phyloP scores from a whole-genome alignment of 2,113 vertebrate species.

The Orthochromis malagaraziensis region DNA sequence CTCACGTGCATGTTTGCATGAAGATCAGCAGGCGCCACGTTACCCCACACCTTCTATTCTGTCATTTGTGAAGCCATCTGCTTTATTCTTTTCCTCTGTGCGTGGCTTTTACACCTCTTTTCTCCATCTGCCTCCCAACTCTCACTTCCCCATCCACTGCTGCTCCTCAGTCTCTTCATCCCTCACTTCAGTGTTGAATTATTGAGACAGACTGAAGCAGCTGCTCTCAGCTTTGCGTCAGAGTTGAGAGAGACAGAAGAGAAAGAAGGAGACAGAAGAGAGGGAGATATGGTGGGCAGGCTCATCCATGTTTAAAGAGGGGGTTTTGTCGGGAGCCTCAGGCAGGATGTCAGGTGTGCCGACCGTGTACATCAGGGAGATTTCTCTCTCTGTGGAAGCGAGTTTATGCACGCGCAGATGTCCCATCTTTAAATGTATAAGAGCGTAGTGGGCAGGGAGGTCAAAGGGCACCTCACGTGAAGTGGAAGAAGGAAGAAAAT shows the following conservation, averaged over 20 bases:
- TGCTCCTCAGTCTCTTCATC: conserved; percentile 31
- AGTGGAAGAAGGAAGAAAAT: neutral
- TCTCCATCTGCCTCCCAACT: conserved; percentile 6
- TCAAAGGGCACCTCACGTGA: conserved; percentile 21
- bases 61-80: neutral
- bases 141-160: conserved; percentile 14
- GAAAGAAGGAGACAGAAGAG: conserved; percentile 1
- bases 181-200: conserved; percentile 59
- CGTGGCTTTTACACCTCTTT: neutral
- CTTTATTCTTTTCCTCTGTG: neutral
- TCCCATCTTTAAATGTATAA: neutral
- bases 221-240: conserved; percentile 56
- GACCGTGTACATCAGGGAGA: conserved; percentile 15
- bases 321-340: conserved; percentile 62
- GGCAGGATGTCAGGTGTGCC: conserved; percentile 65
- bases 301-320: conserved; percentile 73
- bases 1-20: neutral
- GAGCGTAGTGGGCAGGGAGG: neutral
- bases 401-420: neutral
- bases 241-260: conserved; percentile 21
- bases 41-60: neutral
- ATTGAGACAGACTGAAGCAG: conserved; percentile 65
- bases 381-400: conserved; percentile 22
- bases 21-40: neutral
- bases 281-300: conserved; percentile 31